Evolutionary conservation across 2,113 vertebrate genomes (phyloP).

Genomic region (Plectropomus leopardus): DNA sequence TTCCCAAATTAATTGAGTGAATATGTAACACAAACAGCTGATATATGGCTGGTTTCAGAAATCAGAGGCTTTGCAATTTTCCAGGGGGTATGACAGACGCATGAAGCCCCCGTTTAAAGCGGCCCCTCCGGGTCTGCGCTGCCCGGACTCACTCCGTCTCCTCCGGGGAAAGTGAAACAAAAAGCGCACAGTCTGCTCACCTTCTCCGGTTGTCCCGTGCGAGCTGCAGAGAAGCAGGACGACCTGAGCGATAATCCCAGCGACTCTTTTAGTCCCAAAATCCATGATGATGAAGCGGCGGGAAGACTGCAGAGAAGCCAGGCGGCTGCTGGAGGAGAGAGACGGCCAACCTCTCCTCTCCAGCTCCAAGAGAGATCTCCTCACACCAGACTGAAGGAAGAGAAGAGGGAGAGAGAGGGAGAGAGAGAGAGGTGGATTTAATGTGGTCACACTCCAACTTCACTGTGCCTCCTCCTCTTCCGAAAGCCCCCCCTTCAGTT

Average conservation of each 20-base stretch:
- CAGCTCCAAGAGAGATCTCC: conserved; percentile 60
- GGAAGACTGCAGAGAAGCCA: conserved; percentile 32
- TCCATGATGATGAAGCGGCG: conserved; percentile 50
- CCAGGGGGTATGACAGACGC: neutral
- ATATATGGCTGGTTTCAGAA: neutral
- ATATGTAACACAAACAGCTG: neutral
- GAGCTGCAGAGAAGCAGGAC: conserved; percentile 44
- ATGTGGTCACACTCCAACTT: conserved; percentile 6
- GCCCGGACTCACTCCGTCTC: conserved; percentile 6
- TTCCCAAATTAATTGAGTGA: too few species aligned
- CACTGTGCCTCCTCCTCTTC: conserved; percentile 21
- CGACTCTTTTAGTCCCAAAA: conserved; percentile 42
- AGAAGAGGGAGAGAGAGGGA: neutral
- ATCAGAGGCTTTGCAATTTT: neutral
- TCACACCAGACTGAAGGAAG: neutral
- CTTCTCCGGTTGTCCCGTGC: conserved; percentile 58
- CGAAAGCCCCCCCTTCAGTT: conserved; percentile 5
- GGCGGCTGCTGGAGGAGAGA: conserved; percentile 58
- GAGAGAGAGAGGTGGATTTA: conserved; percentile 6
- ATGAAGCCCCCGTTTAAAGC: neutral
- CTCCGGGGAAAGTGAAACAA: conserved; percentile 13
- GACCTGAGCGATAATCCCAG: conserved; percentile 57
- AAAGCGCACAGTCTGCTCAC: conserved; percentile 49
- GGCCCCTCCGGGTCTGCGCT: neutral
- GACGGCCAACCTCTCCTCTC: conserved; percentile 55